Evolutionary conservation across 1,140 invertebrate species (phyloP), one percentile per base, ranked within the genome.

Genomic region (Brachionus manjavacas): DNA sequence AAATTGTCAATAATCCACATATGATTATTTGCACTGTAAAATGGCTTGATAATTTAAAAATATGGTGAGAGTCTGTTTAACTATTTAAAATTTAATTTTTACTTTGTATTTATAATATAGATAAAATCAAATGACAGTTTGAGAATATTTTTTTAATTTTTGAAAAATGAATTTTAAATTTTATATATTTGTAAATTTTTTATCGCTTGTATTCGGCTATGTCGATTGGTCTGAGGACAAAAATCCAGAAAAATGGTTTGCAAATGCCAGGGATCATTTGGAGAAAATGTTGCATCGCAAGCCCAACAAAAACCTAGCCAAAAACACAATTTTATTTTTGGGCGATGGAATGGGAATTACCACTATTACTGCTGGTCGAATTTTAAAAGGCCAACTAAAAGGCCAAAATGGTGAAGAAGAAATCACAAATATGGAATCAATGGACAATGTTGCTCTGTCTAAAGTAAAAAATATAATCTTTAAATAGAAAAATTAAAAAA

Each of bases 331-430:
- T 25, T 85, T 97, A 0, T 97, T 97, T 87, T 90, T 97, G 11
- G 96, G 95, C 0, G 95, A 97, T 87, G 96, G 96, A 1, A 97
- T 98, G 95, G 95, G 95, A 6, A 91, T 94, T 0, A 93, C 94
- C 39, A 96, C 95, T 0, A 91, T 95, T 16, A 95, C 95, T 0
- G 94, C 95, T 0, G 92, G 94, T 0, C 91, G 96, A 83, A 94
- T 94, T 74, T 90, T 92, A 70, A 91, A 92, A 86, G 93, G 93
- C 0, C 93, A 94, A 86, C 87, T 89, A 0, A 55, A 88, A 3
- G 91, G 91, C 0, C 85, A 86, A 16, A 89, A 91, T 11, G 93
- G 93, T 1, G 93, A 95, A 88, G 93, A 94, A 85, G 35, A 49
- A 28, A 11, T 52, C 3, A 35, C 49, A 14, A 70, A 64, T 25